These are phyloP conservation scores for Drosophila orosa DNA, from an alignment of 1,140 invertebrate species.

Conservation along the genomic window DNA sequence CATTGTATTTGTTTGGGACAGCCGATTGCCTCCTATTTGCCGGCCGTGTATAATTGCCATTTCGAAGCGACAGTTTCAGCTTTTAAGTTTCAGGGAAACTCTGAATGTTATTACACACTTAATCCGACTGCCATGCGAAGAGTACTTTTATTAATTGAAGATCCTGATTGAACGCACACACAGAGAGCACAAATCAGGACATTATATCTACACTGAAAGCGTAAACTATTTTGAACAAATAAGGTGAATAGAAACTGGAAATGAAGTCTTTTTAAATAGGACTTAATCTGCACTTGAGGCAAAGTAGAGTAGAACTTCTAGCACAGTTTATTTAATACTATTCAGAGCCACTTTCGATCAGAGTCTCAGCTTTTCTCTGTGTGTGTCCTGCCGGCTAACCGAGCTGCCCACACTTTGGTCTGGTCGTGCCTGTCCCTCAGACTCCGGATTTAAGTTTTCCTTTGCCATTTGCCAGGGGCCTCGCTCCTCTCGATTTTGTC, in stretches of 20 bases:
- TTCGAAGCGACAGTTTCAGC: constrained; percentile 3
- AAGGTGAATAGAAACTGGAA: not conserved
- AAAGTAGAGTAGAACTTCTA: not conserved
- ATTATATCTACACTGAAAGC: not conserved
- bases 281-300: no score
- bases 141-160: constrained; percentile 75
- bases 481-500: constrained; percentile 60
- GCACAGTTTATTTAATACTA: not conserved
- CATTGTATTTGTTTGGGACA: constrained; percentile 34
- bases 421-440: constrained; percentile 24
- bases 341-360: not conserved
- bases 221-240: not conserved
- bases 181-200: constrained; percentile 30
- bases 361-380: not conserved
- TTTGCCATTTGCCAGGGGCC: constrained; percentile 11
- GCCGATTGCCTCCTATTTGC: constrained; percentile 42
- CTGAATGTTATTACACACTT: constrained; percentile 13
- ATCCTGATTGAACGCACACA: constrained; percentile 57
- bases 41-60: constrained; percentile 51
- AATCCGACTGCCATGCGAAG: constrained; percentile 32
- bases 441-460: constrained; percentile 29
- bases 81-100: not conserved
- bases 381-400: constrained; percentile 41
- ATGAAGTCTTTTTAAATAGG: not conserved
- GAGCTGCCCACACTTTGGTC: constrained; percentile 52